Base-by-base conservation (phyloP, 2,888 invertebrate genomes). In the Drosophila ezoana region DNA sequence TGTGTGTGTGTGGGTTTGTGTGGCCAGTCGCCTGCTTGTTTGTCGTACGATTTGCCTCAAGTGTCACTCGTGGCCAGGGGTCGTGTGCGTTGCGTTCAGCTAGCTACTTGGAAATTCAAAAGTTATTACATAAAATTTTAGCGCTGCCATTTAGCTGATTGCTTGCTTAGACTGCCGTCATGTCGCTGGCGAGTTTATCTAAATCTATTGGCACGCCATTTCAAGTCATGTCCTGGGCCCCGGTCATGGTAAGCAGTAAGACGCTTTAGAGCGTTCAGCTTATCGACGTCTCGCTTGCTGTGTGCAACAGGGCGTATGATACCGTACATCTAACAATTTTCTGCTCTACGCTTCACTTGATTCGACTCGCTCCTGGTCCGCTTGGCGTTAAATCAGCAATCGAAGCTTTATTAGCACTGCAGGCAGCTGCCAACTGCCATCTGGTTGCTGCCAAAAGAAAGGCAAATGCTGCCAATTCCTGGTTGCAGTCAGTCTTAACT, bases 121-220 rank as follows among this genome's bases (percentile, higher is more conserved):
- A 84, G 89, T 77, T 86, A 86, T 86, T 89, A 87, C 84, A 86
- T 86, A 84, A 89, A 89, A 89, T 84, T 89, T 89, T 70, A 89
- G 89, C 85, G 67, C 64, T 79, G 85, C 81, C 89, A 89, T 89
- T 89, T 81, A 74, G 87, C 72, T 86, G 85, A 86, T 89, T 86
- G 85, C 71, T 76, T 79, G 73, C 78, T 88, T 76, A 75, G 54
- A 73, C 56, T 61, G 61, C 54, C 32, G 38, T 51, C 73, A 41
- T 53, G 40, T 28, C 44, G 43, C 38, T 35, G 53, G 18, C 41
- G 60, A 79, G 72, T 77, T 87, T 85, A 84, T 87, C 83, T 84
- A 74, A 81, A 84, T 87, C 83, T 84, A 84, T 84, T 87, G 86
- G 76, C 84, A 81, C 79, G 71, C 56, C 53, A 64, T 79, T 59